These are phyloP conservation scores for Drosophila cardini DNA, from an alignment of 1,140 invertebrate genomes.

Conservation along the genomic window DNA sequence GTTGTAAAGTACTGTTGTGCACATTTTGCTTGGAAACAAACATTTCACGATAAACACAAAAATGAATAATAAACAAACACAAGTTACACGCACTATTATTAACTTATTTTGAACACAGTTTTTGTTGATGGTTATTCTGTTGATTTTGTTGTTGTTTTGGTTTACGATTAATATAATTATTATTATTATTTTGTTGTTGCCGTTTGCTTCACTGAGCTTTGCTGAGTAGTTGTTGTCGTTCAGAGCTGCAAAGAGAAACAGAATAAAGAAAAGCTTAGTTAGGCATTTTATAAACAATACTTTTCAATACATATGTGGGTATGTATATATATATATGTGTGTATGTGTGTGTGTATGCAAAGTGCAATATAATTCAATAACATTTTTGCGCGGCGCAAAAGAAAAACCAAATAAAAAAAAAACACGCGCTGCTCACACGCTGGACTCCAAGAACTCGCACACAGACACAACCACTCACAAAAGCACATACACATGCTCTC, in stretches of 20 bases:
- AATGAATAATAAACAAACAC: slow-evolving; percentile 16
- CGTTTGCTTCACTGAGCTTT: slow-evolving; percentile 17
- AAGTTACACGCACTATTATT: slow-evolving; percentile 17
- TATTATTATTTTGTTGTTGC: slow-evolving; percentile 12
- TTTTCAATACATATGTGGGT: slow-evolving; percentile 6
- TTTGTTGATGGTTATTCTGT: slow-evolving; percentile 16
- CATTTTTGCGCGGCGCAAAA: slow-evolving; percentile 43
- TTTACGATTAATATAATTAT: slow-evolving; percentile 10
- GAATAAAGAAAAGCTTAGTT: slow-evolving; percentile 51
- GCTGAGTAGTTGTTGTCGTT: slow-evolving; percentile 30
- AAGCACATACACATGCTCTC: slow-evolving; percentile 2
- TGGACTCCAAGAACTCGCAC: slow-evolving; percentile 33
- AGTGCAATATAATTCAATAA: slow-evolving; percentile 51
- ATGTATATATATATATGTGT: background rate
- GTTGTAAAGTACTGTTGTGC: slow-evolving; percentile 36
- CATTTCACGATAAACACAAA: slow-evolving; percentile 34
- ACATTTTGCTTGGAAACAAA: slow-evolving; percentile 52
- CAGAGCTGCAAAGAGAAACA: slow-evolving; percentile 43
- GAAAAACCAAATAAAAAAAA: slow-evolving; percentile 52
- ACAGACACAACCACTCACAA: slow-evolving; percentile 3
- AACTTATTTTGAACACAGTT: slow-evolving; percentile 26
- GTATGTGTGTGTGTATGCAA: slow-evolving; percentile 15
- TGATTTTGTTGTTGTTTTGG: slow-evolving; percentile 22
- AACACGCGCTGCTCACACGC: slow-evolving; percentile 48
- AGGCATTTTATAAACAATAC: slow-evolving; percentile 36